A percentile compares a stretch with the other conserved stretches of the same genome.
Conservation (phyloP, 2,797 vertebrate genomes). For the Crax fasciolata region DNA sequence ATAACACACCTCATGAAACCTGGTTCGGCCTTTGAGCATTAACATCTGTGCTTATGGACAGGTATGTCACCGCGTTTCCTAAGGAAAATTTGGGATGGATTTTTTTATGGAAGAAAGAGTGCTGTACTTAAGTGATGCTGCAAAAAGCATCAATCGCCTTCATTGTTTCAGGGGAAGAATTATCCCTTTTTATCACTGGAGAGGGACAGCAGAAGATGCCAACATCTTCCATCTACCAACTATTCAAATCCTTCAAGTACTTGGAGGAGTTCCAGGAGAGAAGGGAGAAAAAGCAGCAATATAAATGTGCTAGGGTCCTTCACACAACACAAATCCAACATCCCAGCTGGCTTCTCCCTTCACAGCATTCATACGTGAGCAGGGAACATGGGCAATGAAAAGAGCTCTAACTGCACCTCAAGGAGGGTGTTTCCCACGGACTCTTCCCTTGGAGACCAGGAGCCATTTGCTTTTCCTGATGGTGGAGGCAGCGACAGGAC, state of each 20-base stretch:
- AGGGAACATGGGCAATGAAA: fast-evolving
- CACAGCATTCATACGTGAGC: fast-evolving
- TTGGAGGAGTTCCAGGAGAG: background rate
- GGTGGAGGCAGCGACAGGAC: background rate
- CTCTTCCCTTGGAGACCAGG: background rate
- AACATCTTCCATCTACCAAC: background rate
- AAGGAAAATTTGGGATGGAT: background rate
- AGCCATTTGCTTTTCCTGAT: background rate
- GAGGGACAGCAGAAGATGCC: background rate
- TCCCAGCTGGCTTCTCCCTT: background rate
- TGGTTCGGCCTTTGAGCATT: background rate
- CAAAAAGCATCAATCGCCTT: background rate
- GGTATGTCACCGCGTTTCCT: background rate
- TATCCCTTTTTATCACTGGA: background rate
- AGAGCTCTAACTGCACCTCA: fast-evolving
- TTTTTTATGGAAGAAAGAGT: background rate
- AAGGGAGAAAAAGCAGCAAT: background rate
- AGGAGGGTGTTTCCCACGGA: fast-evolving
- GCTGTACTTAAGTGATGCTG: background rate
- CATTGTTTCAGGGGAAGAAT: background rate
- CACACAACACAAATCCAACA: background rate
- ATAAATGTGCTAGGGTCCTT: background rate
- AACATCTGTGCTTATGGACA: background rate
- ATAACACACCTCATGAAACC: background rate
- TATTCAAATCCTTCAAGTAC: background rate